Percentiles rank a stretch among this genome's conserved stretches.
Evolutionary conservation across 64 coral and sea anemone species (phyloP).

Genomic region (Porites australiensis): DNA sequence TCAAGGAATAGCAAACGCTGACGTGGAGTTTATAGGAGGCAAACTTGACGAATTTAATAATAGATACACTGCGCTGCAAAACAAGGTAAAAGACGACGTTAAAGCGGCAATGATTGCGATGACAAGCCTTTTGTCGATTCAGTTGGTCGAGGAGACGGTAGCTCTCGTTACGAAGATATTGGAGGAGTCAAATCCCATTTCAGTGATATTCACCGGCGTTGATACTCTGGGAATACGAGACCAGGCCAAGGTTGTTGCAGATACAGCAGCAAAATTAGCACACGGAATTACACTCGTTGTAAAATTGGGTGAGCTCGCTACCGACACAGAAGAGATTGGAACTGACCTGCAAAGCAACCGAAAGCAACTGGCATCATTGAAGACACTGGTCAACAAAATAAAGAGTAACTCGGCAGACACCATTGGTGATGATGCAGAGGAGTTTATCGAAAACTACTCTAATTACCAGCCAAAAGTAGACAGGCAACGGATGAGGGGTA

Average conservation of each 20-base stretch:
- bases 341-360: slow-evolving; percentile 22
- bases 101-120: background rate
- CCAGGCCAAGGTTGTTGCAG: slow-evolving; percentile 2
- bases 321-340: background rate
- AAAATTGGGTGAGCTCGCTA: background rate
- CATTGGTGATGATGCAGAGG: slow-evolving; percentile 30
- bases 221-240: slow-evolving; percentile 16
- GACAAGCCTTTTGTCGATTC: too few species aligned
- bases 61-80: background rate
- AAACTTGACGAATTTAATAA: slow-evolving; percentile 2
- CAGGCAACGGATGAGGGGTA: slow-evolving; percentile 23
- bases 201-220: slow-evolving; percentile 33
- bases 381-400: slow-evolving; percentile 30
- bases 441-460: slow-evolving; percentile 57
- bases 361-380: slow-evolving; percentile 32
- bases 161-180: slow-evolving; percentile 18
- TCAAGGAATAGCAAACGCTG: slow-evolving; percentile 54
- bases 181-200: slow-evolving; percentile 37
- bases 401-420: background rate
- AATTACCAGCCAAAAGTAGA: slow-evolving; percentile 53
- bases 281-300: background rate
- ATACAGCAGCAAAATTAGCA: background rate
- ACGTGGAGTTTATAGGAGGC: slow-evolving; percentile 48
- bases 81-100: slow-evolving; percentile 8
- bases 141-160: slow-evolving; percentile 17